Conservation (phyloP, 2,797 vertebrate species). For the Avahi laniger region DNA sequence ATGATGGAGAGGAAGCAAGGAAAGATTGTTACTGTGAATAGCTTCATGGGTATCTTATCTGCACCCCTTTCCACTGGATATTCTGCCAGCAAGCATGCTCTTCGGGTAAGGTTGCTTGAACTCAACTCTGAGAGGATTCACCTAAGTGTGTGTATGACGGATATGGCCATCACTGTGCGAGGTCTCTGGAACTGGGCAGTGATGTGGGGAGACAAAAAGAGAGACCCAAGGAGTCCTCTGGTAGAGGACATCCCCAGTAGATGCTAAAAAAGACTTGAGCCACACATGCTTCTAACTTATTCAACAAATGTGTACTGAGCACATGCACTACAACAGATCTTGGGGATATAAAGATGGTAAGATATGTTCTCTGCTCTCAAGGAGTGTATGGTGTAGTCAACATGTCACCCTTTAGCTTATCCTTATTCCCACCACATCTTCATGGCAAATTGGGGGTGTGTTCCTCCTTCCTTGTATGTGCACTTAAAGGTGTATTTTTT, state of each 20-base stretch:
- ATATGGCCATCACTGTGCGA: not conserved
- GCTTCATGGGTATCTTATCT: constrained; percentile 88
- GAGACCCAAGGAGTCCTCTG: not conserved
- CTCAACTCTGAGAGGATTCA: not conserved
- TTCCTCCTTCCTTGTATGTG: not conserved
- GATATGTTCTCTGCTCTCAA: not conserved
- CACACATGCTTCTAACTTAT: not conserved
- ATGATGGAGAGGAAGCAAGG: constrained; percentile 91
- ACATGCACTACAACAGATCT: not conserved
- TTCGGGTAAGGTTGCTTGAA: constrained; percentile 87
- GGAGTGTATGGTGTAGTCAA: not conserved
- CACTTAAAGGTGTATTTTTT: not conserved
- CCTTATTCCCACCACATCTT: not conserved
- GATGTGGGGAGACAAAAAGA: not conserved
- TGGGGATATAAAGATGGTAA: not conserved
- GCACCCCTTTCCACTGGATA: constrained; percentile 91
- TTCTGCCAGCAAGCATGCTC: constrained; percentile 94
- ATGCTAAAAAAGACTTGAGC: not conserved
- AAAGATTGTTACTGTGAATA: constrained; percentile 92
- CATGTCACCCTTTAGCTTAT: not conserved
- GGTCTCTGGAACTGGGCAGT: not conserved
- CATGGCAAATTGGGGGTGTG: not conserved
- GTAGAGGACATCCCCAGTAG: not conserved
- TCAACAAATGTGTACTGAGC: not conserved
- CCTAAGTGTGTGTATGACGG: not conserved